Conservation (phyloP, 2,113 vertebrate species). For the Rhinichthys klamathensis region DNA sequence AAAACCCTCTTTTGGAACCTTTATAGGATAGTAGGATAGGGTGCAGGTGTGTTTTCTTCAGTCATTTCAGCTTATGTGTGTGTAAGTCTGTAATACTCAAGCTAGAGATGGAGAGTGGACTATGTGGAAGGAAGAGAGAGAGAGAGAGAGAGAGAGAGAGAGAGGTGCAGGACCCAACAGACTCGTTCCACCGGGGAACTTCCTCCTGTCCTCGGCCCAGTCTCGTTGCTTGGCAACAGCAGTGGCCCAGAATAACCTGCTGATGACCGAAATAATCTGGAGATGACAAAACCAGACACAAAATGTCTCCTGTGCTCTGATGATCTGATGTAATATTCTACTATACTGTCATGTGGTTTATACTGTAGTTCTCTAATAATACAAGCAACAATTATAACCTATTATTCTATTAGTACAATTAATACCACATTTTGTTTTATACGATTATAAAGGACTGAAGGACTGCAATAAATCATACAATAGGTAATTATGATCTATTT, state of each 20-base stretch:
- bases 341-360: not conserved
- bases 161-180: slow-evolving; percentile 41
- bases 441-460: not conserved
- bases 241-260: slow-evolving; percentile 64
- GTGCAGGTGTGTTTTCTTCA: slow-evolving; percentile 14
- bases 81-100: not conserved
- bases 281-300: slow-evolving; percentile 55
- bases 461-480: not conserved
- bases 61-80: not conserved
- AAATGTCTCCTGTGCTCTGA: slow-evolving; percentile 28
- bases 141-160: slow-evolving; percentile 12
- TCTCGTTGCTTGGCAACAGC: slow-evolving; percentile 67
- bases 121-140: not conserved
- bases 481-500: not conserved
- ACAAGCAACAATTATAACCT: not conserved
- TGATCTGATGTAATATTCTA: slow-evolving; percentile 18
- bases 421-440: not conserved
- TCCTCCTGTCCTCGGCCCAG: slow-evolving; percentile 51
- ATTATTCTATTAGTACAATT: not conserved
- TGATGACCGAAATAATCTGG: slow-evolving; percentile 64
- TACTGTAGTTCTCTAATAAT: slow-evolving; percentile 1
- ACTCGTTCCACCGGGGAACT: slow-evolving; percentile 55
- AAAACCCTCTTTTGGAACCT: no score
- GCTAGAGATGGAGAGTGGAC: slow-evolving; percentile 17
- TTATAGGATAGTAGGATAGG: not conserved